Evolutionary conservation across 1,140 invertebrate species (phyloP), one percentile per base, ranked within the genome.

Genomic region (Euborellia annulipes): DNA sequence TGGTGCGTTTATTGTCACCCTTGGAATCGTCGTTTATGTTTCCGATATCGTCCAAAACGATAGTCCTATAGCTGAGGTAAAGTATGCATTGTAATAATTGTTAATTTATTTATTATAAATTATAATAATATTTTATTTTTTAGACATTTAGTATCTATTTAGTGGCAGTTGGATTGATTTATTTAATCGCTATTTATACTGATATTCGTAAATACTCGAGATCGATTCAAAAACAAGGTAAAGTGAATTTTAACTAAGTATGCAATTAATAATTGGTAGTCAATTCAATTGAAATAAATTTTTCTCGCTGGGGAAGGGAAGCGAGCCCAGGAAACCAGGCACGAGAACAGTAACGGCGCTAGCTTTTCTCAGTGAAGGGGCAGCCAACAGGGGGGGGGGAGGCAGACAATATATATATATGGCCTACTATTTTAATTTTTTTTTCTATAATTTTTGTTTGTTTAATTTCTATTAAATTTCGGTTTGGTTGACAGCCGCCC

Each of bases 11-110:
- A 58, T 80, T 43, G 65, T 81, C 3, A 77, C 76, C 22, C 53
- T 78, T 9, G 78, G 77, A 36, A 49, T 75, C 2, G 73, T 79
- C 14, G 66, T 79, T 16, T 75, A 73, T 54, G 53, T 79, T 21
- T 65, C 66, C 30, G 75, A 79, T 55, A 57, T 72, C 41, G 66
- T 76, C 48, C 61, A 50, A 32, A 56, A 68, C 34, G 52, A 58
- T 6, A 50, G 59, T 8, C 58, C 62, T 41, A 52, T 75, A 37
- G 69, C 72, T 41, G 67, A 72, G 63, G 74, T 75, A 67, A 64
- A 54, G 40, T 44, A 19, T 45, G 8, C 18, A 8, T 27, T 39
- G 22, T 37, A 21, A 30, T 47, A 21, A 30, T 16, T 4, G 43
- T 43, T 32, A 21, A 36, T 23, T 30, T 19, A 14, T 38, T 7